Evolutionary conservation across 2,797 vertebrate genomes (phyloP).

Genomic region (Eleutherodactylus coqui): DNA sequence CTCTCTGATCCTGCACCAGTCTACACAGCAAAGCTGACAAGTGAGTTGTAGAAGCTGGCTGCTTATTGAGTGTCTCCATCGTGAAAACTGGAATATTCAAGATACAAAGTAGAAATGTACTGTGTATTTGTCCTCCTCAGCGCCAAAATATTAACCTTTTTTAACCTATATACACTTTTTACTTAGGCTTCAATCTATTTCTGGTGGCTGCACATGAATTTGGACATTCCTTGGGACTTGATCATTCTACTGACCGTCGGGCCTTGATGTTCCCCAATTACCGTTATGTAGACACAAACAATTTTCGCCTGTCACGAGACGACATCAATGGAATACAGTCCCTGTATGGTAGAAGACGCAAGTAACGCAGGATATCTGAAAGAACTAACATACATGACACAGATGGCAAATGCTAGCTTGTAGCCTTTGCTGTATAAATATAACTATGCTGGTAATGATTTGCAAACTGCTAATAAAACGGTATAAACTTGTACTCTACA

Average conservation of each 20-base stretch:
- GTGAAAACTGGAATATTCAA: too few relatives aligned
- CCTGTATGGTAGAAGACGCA: slow-evolving; percentile 71
- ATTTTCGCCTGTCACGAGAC: slow-evolving; percentile 68
- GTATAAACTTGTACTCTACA: background rate
- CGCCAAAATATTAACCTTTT: too few relatives aligned
- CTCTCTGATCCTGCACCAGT: background rate
- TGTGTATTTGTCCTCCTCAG: too few relatives aligned
- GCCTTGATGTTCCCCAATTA: slow-evolving; percentile 78
- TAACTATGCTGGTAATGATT: background rate
- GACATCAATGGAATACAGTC: slow-evolving; percentile 74
- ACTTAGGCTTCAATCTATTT: slow-evolving; percentile 74
- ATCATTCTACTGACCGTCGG: slow-evolving; percentile 68
- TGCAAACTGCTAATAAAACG: background rate
- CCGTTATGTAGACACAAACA: slow-evolving; percentile 34
- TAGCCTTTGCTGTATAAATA: background rate
- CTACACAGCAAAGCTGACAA: background rate
- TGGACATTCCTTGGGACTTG: slow-evolving; percentile 79
- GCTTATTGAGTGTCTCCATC: background rate
- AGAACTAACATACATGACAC: background rate
- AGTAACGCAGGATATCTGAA: background rate
- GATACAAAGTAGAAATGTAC: too few relatives aligned
- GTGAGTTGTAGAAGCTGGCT: background rate
- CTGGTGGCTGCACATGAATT: slow-evolving; percentile 78
- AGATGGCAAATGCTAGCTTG: background rate
- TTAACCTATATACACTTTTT: background rate